Evolutionary conservation across 1,140 invertebrate genomes (phyloP).

Genomic region (Ruditapes philippinarum): DNA sequence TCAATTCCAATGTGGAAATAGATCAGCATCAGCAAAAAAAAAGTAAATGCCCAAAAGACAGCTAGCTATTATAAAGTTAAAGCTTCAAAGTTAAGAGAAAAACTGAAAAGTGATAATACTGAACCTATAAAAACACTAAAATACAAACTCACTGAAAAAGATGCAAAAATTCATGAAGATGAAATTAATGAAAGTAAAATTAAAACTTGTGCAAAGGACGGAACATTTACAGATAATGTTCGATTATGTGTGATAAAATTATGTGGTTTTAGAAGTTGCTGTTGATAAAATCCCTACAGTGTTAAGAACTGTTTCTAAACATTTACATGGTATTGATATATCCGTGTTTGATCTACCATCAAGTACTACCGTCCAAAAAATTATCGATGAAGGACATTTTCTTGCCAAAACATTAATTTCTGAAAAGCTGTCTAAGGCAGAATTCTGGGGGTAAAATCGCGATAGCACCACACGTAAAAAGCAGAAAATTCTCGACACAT

Average conservation of each 20-base stretch:
- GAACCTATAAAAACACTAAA: not conserved
- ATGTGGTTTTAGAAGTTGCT: conserved; percentile 65
- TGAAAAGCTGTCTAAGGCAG: not conserved
- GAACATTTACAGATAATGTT: conserved; percentile 46
- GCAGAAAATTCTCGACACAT: not conserved
- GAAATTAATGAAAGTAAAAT: conserved; percentile 3
- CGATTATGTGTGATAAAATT: conserved; percentile 63
- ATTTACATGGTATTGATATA: conserved; percentile 42
- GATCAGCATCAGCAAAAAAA: not conserved
- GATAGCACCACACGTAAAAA: conserved; percentile 43
- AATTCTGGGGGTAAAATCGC: not conserved
- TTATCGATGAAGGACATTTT: conserved; percentile 44
- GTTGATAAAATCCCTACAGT: conserved; percentile 64
- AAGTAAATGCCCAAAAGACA: not conserved
- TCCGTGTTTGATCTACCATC: conserved; percentile 18
- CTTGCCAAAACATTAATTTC: conserved; percentile 25
- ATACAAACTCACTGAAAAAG: too few relatives aligned
- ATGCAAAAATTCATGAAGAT: not conserved
- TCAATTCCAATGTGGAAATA: not conserved
- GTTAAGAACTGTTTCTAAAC: conserved; percentile 37
- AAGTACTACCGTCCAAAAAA: not conserved
- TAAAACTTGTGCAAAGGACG: conserved; percentile 12
- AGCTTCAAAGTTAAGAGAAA: not conserved
- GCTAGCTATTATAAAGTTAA: not conserved
- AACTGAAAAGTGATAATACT: not conserved